Evolutionary conservation across 2,113 vertebrate species (phyloP).

Genomic region (Cochlearius cochlearius): DNA sequence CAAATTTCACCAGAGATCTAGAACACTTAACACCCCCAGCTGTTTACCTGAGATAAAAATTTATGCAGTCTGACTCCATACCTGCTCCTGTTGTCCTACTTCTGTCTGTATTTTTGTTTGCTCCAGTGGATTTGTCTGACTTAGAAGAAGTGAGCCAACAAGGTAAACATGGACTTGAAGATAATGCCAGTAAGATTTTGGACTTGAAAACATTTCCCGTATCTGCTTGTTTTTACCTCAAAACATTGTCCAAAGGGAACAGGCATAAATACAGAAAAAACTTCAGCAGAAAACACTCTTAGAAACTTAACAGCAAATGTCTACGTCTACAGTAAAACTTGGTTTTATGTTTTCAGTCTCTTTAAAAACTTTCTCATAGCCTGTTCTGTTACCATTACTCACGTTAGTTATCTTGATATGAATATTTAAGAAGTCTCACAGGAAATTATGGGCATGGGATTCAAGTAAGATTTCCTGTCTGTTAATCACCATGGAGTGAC

Average conservation of each 20-base stretch:
- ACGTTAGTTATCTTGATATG: background rate
- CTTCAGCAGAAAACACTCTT: background rate
- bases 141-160: background rate
- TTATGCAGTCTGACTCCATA: background rate
- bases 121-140: background rate
- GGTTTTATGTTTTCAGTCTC: background rate
- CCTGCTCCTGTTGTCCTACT: background rate
- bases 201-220: background rate
- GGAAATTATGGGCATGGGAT: background rate
- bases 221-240: background rate
- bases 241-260: background rate
- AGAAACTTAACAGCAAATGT: background rate
- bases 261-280: background rate
- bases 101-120: background rate
- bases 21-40: background rate
- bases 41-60: background rate
- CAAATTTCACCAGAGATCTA: background rate
- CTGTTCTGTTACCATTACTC: background rate
- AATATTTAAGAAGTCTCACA: background rate
- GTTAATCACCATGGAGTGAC: background rate
- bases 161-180: background rate
- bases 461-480: background rate
- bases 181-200: background rate
- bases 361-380: background rate
- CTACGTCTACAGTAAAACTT: background rate